A percentile compares a stretch with the other conserved stretches of the same genome.
These are phyloP conservation scores for Hydrolagus colliei DNA, from an alignment of 2,797 vertebrate species.

Conservation along the genomic window DNA sequence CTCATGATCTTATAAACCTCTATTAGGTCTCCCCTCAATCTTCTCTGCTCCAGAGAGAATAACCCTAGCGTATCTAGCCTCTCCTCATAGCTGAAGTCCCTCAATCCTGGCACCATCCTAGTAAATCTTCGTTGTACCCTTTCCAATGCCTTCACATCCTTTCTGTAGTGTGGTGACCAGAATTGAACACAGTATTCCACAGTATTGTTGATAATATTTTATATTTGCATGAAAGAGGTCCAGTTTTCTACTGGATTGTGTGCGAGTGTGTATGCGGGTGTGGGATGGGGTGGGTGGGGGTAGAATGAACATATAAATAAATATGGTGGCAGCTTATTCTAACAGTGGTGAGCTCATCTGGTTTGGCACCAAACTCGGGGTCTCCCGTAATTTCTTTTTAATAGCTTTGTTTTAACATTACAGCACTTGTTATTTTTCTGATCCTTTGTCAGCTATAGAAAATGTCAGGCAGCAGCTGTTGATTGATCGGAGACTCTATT, in stretches of 20 bases:
- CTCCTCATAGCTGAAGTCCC: no score
- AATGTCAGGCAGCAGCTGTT: not conserved
- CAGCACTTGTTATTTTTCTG: not conserved
- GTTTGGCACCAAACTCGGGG: not conserved
- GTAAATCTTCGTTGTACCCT: no score
- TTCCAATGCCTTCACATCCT: no score
- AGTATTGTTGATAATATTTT: not conserved
- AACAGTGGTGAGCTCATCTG: not conserved
- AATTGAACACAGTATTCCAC: no score
- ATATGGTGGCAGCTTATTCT: not conserved
- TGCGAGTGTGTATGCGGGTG: not conserved
- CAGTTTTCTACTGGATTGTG: not conserved
- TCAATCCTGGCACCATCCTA: no score
- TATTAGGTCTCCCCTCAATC: no score
- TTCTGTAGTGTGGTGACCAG: no score
- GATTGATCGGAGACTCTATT: not conserved
- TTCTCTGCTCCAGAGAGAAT: no score
- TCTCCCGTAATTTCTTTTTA: not conserved
- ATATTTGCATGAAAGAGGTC: not conserved
- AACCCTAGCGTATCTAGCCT: no score
- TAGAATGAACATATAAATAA: not conserved
- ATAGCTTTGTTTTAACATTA: not conserved
- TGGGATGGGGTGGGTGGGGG: no score
- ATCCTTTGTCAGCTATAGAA: not conserved
- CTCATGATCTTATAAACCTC: no score